Percentiles rank a stretch among this genome's conserved stretches.
phyloP scores from a whole-genome alignment of 1,140 invertebrate genomes.

The Hylyphantes graminicola region DNA sequence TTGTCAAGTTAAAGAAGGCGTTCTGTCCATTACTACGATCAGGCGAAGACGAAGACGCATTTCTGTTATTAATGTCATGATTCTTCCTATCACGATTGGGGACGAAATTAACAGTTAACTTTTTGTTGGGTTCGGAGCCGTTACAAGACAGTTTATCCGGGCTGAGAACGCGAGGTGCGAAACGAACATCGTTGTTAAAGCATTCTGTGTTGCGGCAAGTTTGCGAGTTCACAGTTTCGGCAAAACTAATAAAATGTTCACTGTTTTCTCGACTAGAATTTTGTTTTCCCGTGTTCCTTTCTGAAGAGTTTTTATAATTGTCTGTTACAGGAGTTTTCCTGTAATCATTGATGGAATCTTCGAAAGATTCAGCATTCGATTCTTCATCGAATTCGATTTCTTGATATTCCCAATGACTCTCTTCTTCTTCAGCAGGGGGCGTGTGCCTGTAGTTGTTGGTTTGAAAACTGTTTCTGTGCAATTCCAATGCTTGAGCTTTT shows the following conservation, averaged over 20 bases:
- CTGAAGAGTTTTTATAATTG: background rate
- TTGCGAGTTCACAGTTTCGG: slow-evolving; percentile 2
- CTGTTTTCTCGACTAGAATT: background rate
- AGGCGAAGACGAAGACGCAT: background rate
- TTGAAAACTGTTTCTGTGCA: background rate
- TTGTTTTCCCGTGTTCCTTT: too few relatives aligned
- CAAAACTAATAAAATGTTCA: background rate
- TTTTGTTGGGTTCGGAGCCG: background rate
- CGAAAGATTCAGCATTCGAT: slow-evolving; percentile 26
- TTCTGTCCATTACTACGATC: background rate
- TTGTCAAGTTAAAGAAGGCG: slow-evolving; percentile 43
- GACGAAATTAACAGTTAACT: slow-evolving; percentile 35
- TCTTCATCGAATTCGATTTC: slow-evolving; percentile 51
- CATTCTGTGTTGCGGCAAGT: slow-evolving; percentile 12
- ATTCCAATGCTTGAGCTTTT: background rate
- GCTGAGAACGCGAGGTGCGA: background rate
- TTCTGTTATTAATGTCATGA: background rate
- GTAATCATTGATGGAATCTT: background rate
- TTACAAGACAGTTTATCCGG: background rate
- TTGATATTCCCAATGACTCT: slow-evolving; percentile 48
- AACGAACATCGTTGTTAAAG: slow-evolving; percentile 43
- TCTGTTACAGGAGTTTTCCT: background rate
- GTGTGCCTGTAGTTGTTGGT: background rate
- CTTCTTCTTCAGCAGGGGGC: slow-evolving; percentile 19
- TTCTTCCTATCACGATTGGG: background rate